A percentile compares a stretch with the other conserved stretches of the same genome.
These are phyloP conservation scores for Brevipalpus yothersi DNA, from an alignment of 1,140 invertebrate species.

Conservation along the genomic window DNA sequence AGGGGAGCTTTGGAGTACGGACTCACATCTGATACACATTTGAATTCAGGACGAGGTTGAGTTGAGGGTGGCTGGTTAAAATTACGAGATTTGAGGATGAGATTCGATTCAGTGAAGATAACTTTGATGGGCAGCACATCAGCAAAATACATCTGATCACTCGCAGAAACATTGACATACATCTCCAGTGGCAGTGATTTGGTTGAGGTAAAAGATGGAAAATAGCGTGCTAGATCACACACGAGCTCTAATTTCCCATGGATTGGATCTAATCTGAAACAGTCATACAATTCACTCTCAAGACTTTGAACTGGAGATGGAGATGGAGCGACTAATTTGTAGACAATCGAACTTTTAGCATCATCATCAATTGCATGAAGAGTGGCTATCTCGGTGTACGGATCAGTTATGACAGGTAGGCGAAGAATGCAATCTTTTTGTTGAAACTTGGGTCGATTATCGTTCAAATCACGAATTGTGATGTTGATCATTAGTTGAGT, in stretches of 20 bases:
- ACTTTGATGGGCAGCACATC: conserved; percentile 49
- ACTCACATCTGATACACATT: no score
- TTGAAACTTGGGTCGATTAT: conserved; percentile 58
- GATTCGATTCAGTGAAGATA: conserved; percentile 29
- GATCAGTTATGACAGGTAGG: conserved; percentile 23
- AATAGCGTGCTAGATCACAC: not conserved
- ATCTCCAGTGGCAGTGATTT: not conserved
- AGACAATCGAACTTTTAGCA: conserved; percentile 58
- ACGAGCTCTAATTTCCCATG: not conserved
- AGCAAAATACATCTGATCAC: conserved; percentile 70
- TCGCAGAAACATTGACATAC: conserved; percentile 38
- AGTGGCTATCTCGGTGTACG: conserved; percentile 47
- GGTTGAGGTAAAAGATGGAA: not conserved
- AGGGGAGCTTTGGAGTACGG: no score
- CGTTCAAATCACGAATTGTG: conserved; percentile 60
- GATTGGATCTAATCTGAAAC: not conserved
- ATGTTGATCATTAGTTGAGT: conserved; percentile 61
- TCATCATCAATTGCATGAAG: conserved; percentile 84
- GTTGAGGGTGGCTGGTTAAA: no score
- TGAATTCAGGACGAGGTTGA: no score
- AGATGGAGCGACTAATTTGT: conserved; percentile 30
- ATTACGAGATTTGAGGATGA: no score
- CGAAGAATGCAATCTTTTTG: conserved; percentile 52
- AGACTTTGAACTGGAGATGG: not conserved
- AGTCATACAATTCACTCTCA: not conserved